Evolutionary conservation across 1,140 invertebrate genomes (phyloP).

Genomic region (Halesus radiatus): DNA sequence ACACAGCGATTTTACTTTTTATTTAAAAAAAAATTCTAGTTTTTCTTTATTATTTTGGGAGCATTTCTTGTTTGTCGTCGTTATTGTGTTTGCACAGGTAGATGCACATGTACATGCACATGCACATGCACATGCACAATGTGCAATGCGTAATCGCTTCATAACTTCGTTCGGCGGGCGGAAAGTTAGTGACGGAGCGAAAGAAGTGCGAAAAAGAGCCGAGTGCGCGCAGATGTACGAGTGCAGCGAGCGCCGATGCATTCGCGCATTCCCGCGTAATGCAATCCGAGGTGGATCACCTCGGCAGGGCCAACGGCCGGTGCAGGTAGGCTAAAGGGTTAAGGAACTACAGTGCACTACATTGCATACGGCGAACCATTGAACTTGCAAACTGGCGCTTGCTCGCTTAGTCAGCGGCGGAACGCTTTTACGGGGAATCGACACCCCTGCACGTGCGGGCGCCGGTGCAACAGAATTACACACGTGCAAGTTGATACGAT

Average conservation of each 20-base stretch:
- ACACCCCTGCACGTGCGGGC: too few species aligned
- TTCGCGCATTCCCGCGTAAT: constrained; percentile 23
- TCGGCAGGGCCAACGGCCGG: constrained; percentile 67
- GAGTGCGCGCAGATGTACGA: not conserved
- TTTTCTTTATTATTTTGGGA: too few species aligned
- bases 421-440: not conserved
- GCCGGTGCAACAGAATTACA: too few species aligned
- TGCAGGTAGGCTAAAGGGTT: constrained; percentile 71
- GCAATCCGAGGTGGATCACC: constrained; percentile 59
- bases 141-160: not conserved
- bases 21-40: too few species aligned
- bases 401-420: constrained; percentile 57
- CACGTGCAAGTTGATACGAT: too few species aligned
- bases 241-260: constrained; percentile 18
- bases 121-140: not conserved
- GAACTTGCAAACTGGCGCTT: constrained; percentile 64
- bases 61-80: not conserved
- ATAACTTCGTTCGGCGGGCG: too few species aligned
- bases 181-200: not conserved
- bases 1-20: too few species aligned
- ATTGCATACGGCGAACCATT: constrained; percentile 72
- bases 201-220: not conserved
- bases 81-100: not conserved
- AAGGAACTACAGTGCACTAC: constrained; percentile 71
- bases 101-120: not conserved